phyloP scores from a whole-genome alignment of 2,113 vertebrate species.

The Gymnorhina tibicen region DNA sequence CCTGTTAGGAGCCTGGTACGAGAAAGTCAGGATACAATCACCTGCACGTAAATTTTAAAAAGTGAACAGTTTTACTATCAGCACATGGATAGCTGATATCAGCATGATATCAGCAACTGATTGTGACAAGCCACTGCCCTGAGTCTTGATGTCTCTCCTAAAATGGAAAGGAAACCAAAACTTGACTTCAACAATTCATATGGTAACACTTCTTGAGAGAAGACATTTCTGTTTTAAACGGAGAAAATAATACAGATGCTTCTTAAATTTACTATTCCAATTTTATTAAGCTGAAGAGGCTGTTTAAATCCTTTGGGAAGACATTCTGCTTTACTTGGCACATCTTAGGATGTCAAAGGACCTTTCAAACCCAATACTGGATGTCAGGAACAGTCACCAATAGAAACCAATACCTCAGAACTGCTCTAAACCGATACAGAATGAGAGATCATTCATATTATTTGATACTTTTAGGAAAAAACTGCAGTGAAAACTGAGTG shows the following conservation, averaged over 20 bases:
- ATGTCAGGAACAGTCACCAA: not conserved
- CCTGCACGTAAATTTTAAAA: rapidly evolving
- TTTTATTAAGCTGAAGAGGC: not conserved
- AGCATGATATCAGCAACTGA: too few species aligned
- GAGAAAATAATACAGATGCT: not conserved
- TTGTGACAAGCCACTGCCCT: not conserved
- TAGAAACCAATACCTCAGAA: not conserved
- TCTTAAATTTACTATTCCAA: not conserved
- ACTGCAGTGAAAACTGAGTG: not conserved
- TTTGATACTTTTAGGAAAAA: not conserved
- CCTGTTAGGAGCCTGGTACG: not conserved
- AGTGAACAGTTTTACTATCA: not conserved
- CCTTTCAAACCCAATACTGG: not conserved
- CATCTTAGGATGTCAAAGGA: not conserved
- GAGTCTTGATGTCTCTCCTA: not conserved
- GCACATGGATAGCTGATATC: not conserved
- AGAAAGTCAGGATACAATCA: not conserved
- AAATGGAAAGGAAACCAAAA: not conserved
- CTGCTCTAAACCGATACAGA: not conserved
- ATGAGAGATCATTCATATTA: not conserved
- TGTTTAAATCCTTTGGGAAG: not conserved
- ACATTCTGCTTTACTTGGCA: not conserved
- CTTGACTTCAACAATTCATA: not conserved
- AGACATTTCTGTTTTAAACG: not conserved
- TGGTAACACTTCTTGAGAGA: not conserved